Base-by-base conservation (phyloP, 2,797 vertebrate genomes). In the Myotis pilosus region DNA sequence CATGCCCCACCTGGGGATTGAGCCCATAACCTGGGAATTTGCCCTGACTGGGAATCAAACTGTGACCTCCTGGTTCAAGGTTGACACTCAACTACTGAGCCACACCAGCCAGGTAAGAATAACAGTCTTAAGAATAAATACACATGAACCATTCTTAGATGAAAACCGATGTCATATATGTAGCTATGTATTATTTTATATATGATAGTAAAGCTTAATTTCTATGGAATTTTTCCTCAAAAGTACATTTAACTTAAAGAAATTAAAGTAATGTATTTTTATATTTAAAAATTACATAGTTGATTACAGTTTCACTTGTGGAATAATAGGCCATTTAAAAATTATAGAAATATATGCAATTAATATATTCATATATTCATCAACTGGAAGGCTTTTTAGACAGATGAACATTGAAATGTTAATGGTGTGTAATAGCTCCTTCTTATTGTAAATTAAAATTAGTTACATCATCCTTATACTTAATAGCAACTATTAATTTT, bases 341-440 rank as follows among this genome's bases (percentile, higher is more conserved):
- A 84, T 87, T 84, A 75, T 25, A 92, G 51, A 84, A 76, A 92
- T 94, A 76, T 36, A 86, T 64, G 66, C 6, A 85, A 91, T 92
- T 92, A 85, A 95, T 94, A 82, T 76, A 71, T 94, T 95, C 94
- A 87, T 85, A 90, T 71, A 86, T 78, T 94, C 81, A 87, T 87
- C 81, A 96, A 47, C n/a, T 81, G n/a, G 28, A 90, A 94, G 74
- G 92, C 4, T 74, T 91, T 81, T 89, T 5, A 95, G 69, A 94
- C 33, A 90, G 25, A 87, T 62, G 91, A 89, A 22, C 53, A 90
- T 49, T 91, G 9, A 86, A 22, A 38, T 71, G n/a, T 79, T 95
- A 86, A 53, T 94, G 49, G 55, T 87, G 82, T 95, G 12, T 89
- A 76, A 85, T 84, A 95, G 89, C n/a, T 79, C 8, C 17, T 13